Evolutionary conservation across 1,140 invertebrate genomes (phyloP).

Genomic region (Portunus trituberculatus): DNA sequence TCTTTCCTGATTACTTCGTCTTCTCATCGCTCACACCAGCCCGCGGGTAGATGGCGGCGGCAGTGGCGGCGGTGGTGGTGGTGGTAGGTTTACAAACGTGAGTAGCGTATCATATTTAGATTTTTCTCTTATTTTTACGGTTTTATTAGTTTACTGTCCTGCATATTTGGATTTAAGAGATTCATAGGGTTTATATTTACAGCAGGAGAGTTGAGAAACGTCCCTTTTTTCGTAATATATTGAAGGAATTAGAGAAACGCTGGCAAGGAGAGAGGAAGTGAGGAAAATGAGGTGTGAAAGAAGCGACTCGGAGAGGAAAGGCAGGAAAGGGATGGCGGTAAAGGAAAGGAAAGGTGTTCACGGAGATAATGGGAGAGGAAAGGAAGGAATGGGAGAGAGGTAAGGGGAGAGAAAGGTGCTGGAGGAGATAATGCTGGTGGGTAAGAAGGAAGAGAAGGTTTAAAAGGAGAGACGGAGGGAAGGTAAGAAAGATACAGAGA

Average conservation of each 20-base stretch:
- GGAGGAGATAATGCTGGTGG: too few relatives aligned
- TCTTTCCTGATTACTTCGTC: slow-evolving; percentile 25
- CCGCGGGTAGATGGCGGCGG: background rate
- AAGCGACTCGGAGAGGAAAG: background rate
- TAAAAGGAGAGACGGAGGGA: too few relatives aligned
- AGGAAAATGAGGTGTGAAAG: background rate
- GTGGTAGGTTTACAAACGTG: background rate
- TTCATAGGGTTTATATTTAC: too few relatives aligned
- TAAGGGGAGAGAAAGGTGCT: background rate
- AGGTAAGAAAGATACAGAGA: background rate
- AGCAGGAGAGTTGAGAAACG: too few relatives aligned
- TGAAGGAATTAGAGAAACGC: too few relatives aligned
- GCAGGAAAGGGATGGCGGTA: background rate
- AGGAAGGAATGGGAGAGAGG: background rate
- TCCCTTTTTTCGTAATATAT: too few relatives aligned
- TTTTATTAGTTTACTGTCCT: background rate
- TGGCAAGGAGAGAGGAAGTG: too few relatives aligned
- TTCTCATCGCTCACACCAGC: background rate
- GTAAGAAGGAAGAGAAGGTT: too few relatives aligned
- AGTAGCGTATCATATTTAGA: too few relatives aligned
- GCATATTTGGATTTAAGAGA: too few relatives aligned
- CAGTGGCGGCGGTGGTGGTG: background rate
- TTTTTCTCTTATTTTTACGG: background rate
- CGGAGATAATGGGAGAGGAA: background rate
- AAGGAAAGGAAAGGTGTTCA: background rate